Evolutionary conservation across 2,888 invertebrate species (phyloP), one percentile per base, ranked within the genome.

Genomic region (Gonocerus acuteangulatus): DNA sequence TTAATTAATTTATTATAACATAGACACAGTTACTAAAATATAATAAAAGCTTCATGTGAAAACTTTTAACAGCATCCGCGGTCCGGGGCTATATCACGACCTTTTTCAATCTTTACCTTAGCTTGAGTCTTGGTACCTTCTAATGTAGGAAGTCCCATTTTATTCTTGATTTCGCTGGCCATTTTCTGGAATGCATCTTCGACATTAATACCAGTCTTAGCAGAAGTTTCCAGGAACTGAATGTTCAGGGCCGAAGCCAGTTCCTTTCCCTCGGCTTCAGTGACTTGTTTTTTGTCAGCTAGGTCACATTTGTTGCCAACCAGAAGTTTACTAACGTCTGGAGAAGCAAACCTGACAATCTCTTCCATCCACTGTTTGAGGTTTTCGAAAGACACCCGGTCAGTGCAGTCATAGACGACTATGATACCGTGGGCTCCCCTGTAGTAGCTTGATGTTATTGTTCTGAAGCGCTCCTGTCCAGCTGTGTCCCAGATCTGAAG

Each of bases 401-500:
- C 65, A 32, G 65, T 65, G n/a, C 27, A 36, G 42, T 65, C 65
- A 56, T 62, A 65, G 6, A 65, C 65, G 7, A 65, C 45, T 1
- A 65, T 62, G 19, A 65, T 65, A 0, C 65, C 65, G 42, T 65
- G 65, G 19, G 65, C 65, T 16, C 65, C 65, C 18, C 65, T 36
- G 51, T 65, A 65, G 48, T 65, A 65, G 49, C 60, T 60, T 1
- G 65, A 65, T 13, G 65, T 65, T 18, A 65, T 65, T 4, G 65
- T 65, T 1, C 65, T 42, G 19, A 65, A 65, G 23, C 65, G 22
- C 18, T 65, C 65, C 47, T 65, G 65, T 0, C 65, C 65, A 1
- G 65, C 65, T 11, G 65, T 65, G 44, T 65, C 65, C 65, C 65
- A 65, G 9, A 65, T 65, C 44, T 65, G 65, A 0, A 65, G 57